Evolutionary conservation across 2,888 invertebrate species (phyloP).

Genomic region (Amblyjoppa proteus): DNA sequence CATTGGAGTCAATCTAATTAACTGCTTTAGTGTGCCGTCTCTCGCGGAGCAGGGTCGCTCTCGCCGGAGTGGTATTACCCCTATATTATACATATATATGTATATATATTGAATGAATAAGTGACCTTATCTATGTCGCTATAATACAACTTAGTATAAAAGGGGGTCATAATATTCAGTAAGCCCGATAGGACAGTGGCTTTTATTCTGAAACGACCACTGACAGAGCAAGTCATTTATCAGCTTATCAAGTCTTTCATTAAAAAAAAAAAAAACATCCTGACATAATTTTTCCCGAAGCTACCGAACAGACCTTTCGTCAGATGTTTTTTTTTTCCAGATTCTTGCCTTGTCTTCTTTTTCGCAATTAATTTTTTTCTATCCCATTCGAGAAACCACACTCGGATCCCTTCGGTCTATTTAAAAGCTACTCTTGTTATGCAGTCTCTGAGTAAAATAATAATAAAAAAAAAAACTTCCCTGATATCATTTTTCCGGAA

Average conservation of each 20-base stretch:
- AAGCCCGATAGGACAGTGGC: slow-evolving; percentile 12
- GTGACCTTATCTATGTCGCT: slow-evolving; percentile 6
- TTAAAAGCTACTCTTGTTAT: no score
- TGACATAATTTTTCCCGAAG: neutral
- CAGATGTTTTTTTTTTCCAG: neutral
- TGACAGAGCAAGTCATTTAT: neutral
- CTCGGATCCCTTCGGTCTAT: no score
- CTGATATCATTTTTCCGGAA: neutral
- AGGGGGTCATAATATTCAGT: slow-evolving; percentile 31
- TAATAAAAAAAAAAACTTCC: neutral
- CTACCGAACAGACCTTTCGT: neutral
- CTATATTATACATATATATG: slow-evolving; percentile 15
- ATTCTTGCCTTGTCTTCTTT: neutral
- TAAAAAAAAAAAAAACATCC: neutral
- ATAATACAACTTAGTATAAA: slow-evolving; percentile 9
- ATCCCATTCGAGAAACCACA: no score
- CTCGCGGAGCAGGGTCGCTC: slow-evolving; percentile 35
- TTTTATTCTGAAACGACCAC: neutral
- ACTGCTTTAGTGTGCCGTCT: slow-evolving; percentile 57
- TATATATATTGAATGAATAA: slow-evolving; percentile 13
- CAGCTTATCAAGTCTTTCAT: slow-evolving; percentile 7
- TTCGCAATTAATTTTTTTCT: neutral
- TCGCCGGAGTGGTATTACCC: slow-evolving; percentile 39
- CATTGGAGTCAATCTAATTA: slow-evolving; percentile 66
- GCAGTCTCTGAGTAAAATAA: neutral